Evolutionary conservation across 2,888 invertebrate species (phyloP).

Genomic region (Hylaea fasciaria): DNA sequence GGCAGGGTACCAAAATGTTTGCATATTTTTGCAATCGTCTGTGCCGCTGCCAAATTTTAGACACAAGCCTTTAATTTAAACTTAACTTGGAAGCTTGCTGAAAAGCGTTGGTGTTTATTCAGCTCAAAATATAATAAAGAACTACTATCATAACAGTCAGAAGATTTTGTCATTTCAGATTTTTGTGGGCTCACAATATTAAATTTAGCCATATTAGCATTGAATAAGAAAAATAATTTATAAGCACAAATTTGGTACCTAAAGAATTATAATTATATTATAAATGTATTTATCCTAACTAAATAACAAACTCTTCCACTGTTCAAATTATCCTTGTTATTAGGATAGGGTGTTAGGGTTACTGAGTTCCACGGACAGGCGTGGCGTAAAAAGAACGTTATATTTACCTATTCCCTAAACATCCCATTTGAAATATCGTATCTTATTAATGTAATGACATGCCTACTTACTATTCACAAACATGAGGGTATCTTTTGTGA

Average conservation of each 20-base stretch:
- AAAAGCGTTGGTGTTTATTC: constrained; percentile 65
- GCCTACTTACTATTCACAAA: constrained; percentile 55
- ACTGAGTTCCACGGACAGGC: too few species aligned
- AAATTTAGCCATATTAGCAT: not conserved
- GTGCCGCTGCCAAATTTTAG: constrained; percentile 77
- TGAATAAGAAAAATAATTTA: too few species aligned
- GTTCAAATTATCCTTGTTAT: too few species aligned
- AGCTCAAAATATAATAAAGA: constrained; percentile 55
- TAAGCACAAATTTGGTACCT: too few species aligned
- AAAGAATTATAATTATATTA: too few species aligned
- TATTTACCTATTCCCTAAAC: constrained; percentile 23
- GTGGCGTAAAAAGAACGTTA: not conserved
- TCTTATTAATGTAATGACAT: constrained; percentile 45
- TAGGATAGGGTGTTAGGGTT: too few species aligned
- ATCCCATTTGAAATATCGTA: constrained; percentile 36
- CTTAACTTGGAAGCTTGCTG: constrained; percentile 68
- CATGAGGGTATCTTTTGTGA: constrained; percentile 64
- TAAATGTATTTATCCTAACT: too few species aligned
- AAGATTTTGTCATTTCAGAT: constrained; percentile 46
- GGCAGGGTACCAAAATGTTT: constrained; percentile 15
- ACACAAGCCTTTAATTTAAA: constrained; percentile 79
- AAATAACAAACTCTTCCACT: too few species aligned
- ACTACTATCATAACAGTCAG: constrained; percentile 48
- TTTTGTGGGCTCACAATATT: not conserved
- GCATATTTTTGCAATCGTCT: constrained; percentile 48